Evolutionary conservation across 35 echinoderm and acorn worm genomes (phyloP), one percentile per base, ranked within the genome.

Genomic region (Ophiothrix spiculata): DNA sequence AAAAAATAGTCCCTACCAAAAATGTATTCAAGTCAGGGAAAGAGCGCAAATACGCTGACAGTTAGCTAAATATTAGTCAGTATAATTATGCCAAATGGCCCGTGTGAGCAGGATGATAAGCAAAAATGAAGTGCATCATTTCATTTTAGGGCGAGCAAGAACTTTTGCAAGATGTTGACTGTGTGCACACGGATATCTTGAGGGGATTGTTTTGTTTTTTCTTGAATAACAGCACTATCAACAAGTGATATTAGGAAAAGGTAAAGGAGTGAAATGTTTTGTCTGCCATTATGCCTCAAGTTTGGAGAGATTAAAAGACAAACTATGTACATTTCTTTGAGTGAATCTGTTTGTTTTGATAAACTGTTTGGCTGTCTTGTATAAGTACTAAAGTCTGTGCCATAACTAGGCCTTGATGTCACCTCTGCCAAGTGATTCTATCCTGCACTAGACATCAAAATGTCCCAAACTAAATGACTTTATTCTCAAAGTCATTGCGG

Each of bases 251-350:
- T n/a, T n/a, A n/a, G 42, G 42, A 19, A 49, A 49, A 49, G 19
- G 19, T 10, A 19, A 49, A 19, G 42, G 60, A n/a, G 29, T 4
- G 29, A 69, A 69, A 69, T 69, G 60, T 28, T n/a, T 28, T 28
- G 25, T 69, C 60, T 25, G 60, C 60, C 60, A 69, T 69, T 69
- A 69, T 69, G 60, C 60, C 60, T 69, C 16, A 69, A 69, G 60
- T 25, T 69, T 69, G 60, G 3, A n/a, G 60, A 69, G 17, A 69
- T 69, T 25, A 69, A 54, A 69, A 69, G 60, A 69, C 60, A 69
- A 69, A 69, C 17, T 69, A 69, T 69, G 60, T 69, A 69, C 60
- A 69, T 69, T 69, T 28, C n/a, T n/a, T n/a, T 15, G 60, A 15
- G 1, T 4, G 10, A 15, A 69, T 28, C 8, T 4, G 60, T 28